These are phyloP conservation scores for Conger conger DNA, from an alignment of 2,113 vertebrate species.

Conservation along the genomic window DNA sequence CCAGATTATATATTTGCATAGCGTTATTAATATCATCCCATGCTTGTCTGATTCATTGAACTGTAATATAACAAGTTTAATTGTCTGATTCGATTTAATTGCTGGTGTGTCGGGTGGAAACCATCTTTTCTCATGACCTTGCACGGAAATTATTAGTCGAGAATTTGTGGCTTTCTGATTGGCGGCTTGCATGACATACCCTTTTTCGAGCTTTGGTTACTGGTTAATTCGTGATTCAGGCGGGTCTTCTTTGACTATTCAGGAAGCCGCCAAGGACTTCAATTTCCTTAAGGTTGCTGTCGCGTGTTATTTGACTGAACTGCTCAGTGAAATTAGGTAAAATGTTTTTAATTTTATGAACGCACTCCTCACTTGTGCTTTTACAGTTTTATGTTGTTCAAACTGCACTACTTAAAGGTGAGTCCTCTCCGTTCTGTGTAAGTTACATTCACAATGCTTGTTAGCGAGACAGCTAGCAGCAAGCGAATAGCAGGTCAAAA, in stretches of 20 bases:
- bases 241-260: not conserved
- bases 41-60: no score
- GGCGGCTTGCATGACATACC: not conserved
- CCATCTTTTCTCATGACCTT: not conserved
- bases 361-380: not conserved
- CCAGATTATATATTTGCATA: not conserved
- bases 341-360: not conserved
- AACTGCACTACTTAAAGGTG: not conserved
- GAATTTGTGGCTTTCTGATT: not conserved
- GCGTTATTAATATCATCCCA: not conserved
- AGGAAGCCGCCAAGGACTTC: not conserved
- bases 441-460: not conserved
- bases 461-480: not conserved
- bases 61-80: no score
- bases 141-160: not conserved
- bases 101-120: no score
- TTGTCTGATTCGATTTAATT: no score
- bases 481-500: no score
- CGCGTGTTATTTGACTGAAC: not conserved
- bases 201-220: not conserved
- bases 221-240: not conserved
- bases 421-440: not conserved
- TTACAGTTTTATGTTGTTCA: not conserved
- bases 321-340: not conserved
- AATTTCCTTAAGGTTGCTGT: not conserved